Base-by-base conservation (phyloP, 2,888 invertebrate species). In the Stomorhina lunata region DNA sequence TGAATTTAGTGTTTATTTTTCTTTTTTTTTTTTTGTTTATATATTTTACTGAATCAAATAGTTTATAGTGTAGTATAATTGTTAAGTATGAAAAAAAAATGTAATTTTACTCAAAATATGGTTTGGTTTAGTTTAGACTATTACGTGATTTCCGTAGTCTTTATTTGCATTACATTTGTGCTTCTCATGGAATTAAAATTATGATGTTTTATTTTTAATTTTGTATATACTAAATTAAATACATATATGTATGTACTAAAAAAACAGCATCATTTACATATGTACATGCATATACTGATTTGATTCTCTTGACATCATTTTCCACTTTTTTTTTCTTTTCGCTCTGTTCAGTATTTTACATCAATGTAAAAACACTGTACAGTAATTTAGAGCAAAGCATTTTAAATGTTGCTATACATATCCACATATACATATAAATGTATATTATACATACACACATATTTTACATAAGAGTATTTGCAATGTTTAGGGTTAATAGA, bases 201-300 rank as follows among this genome's bases (percentile, higher is more conserved):
- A 43, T 17, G 43, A 4, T n/a, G 22, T 37, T 43, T 4, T 43
- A 22, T 32, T 9, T 20, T n/a, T 12, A 12, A 15, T 45, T 17
- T 10, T 32, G 32, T 32, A 57, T 6, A n/a, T 59, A 37, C 43
- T 29, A 17, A 43, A 27, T 43, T 63, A n/a, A n/a, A n/a, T n/a
- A n/a, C n/a, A n/a, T n/a, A n/a, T n/a, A n/a, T n/a, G n/a, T n/a
- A 27, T 59, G 7, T 37, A 59, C 48, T 48, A 59, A 37, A n/a
- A n/a, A 20, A 20, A 61, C 34, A 32, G 22, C 17, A 87, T 86
- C 87, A 40, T 65, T 29, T 55, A 61, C 17, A 34, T 57, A 59
- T 34, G 22, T 45, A 59, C 45, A 68, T 68, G 40, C 40, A 32
- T 48, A 25, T 27, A 2, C 2, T 43, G 43, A 15, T n/a, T 15